Evolutionary conservation across 2,797 vertebrate species (phyloP), one percentile per base, ranked within the genome.

Genomic region (Pipistrellus pipistrellus): DNA sequence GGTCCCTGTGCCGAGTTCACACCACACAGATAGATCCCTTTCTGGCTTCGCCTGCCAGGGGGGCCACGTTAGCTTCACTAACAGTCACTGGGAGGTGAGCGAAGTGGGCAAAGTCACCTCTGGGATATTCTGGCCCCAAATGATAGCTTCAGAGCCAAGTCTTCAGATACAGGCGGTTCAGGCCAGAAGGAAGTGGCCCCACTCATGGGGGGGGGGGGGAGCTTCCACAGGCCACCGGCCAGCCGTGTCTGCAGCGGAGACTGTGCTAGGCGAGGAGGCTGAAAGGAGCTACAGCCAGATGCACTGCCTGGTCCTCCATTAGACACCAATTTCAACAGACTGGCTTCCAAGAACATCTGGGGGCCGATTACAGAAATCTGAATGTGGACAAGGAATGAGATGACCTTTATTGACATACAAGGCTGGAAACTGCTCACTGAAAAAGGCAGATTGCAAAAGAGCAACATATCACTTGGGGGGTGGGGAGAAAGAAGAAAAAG

Each of bases 381-480:
- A 90, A 62, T 30, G 23, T 13, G 75, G 57, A 83, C 71, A 88
- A 85, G 53, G 76, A 44, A 62, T 13, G 30, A 85, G 55, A 78
- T 32, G 23, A 83, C 57, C n/a, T 46, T 76, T 23, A 62, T 25
- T 64, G 41, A 96, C 68, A 89, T 59, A 76, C 11, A 83, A 94
- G 80, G 41, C 30, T 72, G 73, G n/a, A 81, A 82, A 77, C 0
- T 32, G 4, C 64, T 85, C 30, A 23, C 0, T 32, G 68, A n/a
- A 69, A 82, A 92, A 81, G 64, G 4, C 32, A 83, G 53, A 71
- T 73, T 93, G 88, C 17, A 73, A 85, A 84, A 71, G 9, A 81
- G 69, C 35, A 69, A 77, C 8, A 15, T 18, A 83, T 27, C 55
- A 94, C 85, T 81, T 94, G 64, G n/a, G 30, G n/a, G 30, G 30